Evolutionary conservation across 1,140 invertebrate genomes (phyloP).

Genomic region (Schlechtendalia chinensis): DNA sequence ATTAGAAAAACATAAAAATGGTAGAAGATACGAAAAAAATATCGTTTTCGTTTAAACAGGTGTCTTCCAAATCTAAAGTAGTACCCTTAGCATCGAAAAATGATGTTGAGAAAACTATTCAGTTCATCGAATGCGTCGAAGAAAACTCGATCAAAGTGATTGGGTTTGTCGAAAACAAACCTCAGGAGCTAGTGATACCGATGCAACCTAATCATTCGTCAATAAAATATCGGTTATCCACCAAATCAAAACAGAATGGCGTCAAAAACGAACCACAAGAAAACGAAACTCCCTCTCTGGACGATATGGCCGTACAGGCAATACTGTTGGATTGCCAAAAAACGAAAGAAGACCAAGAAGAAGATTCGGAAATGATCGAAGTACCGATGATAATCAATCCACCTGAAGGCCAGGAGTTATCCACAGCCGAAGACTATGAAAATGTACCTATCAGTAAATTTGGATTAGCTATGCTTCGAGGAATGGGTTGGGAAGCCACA

Average conservation of each 20-base stretch:
- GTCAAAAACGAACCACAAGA: background rate
- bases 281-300: slow-evolving; percentile 54
- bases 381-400: slow-evolving; percentile 59
- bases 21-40: slow-evolving; percentile 67
- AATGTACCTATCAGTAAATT: slow-evolving; percentile 81
- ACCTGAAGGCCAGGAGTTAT: slow-evolving; percentile 64
- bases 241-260: background rate
- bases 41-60: slow-evolving; percentile 74
- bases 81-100: slow-evolving; percentile 55
- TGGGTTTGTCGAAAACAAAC: slow-evolving; percentile 44
- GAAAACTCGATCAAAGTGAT: slow-evolving; percentile 67
- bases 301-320: slow-evolving; percentile 61
- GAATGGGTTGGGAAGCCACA: slow-evolving; percentile 88
- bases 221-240: background rate
- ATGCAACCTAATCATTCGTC: too few species aligned
- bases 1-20: slow-evolving; percentile 55
- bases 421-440: slow-evolving; percentile 86
- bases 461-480: slow-evolving; percentile 87
- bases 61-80: slow-evolving; percentile 64
- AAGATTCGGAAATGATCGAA: slow-evolving; percentile 56
- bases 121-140: slow-evolving; percentile 74
- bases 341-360: slow-evolving; percentile 55
- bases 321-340: slow-evolving; percentile 58
- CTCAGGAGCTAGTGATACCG: slow-evolving; percentile 51
- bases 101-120: slow-evolving; percentile 58